Conservation (phyloP, 2,888 invertebrate genomes). For the Melanargia galathea region DNA sequence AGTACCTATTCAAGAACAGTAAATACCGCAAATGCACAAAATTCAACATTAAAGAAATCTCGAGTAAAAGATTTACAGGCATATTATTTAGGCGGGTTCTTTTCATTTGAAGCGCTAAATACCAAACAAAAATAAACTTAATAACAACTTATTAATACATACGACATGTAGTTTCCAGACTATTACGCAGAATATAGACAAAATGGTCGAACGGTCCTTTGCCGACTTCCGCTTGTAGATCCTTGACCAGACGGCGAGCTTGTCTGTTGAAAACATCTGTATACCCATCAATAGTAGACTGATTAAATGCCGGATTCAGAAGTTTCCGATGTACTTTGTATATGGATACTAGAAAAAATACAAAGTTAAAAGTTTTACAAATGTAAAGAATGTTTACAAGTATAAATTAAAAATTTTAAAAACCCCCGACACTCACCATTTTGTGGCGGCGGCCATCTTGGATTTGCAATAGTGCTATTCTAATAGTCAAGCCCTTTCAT, state of each 20-base stretch:
- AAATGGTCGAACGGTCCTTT: slow-evolving; percentile 50
- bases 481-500: no score
- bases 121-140: not conserved
- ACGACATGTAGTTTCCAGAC: slow-evolving; percentile 52
- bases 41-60: not conserved
- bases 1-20: no score
- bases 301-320: slow-evolving; percentile 61
- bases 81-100: not conserved
- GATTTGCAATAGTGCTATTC: no score
- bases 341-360: slow-evolving; percentile 51
- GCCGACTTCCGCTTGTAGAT: slow-evolving; percentile 50
- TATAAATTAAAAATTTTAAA: no score
- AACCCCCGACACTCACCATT: no score
- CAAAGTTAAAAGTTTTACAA: not conserved
- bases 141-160: slow-evolving; percentile 8
- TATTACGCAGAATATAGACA: slow-evolving; percentile 59
- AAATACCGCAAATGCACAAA: no score
- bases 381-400: no score
- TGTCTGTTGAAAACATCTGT: slow-evolving; percentile 59
- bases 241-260: slow-evolving; percentile 52
- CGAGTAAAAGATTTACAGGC: not conserved
- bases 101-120: not conserved
- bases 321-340: slow-evolving; percentile 63
- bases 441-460: no score
- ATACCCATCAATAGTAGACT: slow-evolving; percentile 55